Percentiles rank a stretch among this genome's conserved stretches.
phyloP scores from a whole-genome alignment of 2,888 invertebrate genomes.

The Agrilus mali region DNA sequence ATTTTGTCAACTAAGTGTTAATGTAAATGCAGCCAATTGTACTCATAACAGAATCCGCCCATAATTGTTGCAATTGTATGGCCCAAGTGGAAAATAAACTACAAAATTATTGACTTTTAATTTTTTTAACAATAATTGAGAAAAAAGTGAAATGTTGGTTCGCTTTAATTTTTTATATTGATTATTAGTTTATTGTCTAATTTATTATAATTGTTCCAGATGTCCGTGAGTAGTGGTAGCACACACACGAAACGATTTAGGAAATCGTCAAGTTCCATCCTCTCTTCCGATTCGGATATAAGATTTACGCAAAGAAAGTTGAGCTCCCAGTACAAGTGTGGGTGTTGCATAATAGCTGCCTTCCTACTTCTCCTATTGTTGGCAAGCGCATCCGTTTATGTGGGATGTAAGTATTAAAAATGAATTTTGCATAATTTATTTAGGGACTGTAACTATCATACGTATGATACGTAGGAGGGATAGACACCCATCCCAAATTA shows the following conservation, averaged over 20 bases:
- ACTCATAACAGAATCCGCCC: no score
- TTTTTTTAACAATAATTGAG: no score
- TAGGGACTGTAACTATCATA: no score
- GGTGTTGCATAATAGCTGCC: constrained; percentile 75
- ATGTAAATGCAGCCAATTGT: no score
- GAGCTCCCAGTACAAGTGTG: constrained; percentile 74
- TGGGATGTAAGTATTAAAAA: constrained; percentile 46
- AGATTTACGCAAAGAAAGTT: constrained; percentile 76
- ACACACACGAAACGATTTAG: constrained; percentile 36
- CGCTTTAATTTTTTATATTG: no score
- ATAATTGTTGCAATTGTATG: no score
- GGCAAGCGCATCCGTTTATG: constrained; percentile 51
- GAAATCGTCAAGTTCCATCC: constrained; percentile 61
- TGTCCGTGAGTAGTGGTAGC: constrained; percentile 38
- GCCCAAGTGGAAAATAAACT: no score
- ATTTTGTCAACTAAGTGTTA: no score
- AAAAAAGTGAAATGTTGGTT: no score
- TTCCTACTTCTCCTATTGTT: constrained; percentile 68
- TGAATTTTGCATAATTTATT: no score
- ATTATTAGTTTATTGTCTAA: not conserved
- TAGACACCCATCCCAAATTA: not conserved
- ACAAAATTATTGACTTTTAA: no score
- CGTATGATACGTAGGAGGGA: not conserved
- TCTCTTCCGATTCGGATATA: constrained; percentile 81
- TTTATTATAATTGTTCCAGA: constrained; percentile 29